phyloP scores from a whole-genome alignment of 2,888 invertebrate genomes.

The Drosophila quasianomalipes region DNA sequence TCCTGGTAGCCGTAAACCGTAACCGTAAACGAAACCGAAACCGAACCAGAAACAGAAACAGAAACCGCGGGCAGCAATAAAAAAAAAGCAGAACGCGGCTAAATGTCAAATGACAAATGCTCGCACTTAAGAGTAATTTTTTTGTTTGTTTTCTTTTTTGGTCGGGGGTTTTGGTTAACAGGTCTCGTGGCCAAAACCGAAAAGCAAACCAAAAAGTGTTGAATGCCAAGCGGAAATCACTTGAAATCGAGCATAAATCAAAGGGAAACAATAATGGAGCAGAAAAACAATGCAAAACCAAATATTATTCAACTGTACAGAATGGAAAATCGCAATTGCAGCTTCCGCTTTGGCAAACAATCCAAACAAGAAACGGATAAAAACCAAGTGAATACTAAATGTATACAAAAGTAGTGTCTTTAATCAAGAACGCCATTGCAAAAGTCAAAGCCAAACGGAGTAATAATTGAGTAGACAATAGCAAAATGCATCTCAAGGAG shows the following conservation, averaged over 20 bases:
- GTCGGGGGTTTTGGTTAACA: conserved; percentile 25
- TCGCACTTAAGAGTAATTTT: conserved; percentile 50
- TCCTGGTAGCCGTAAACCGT: conserved; percentile 5
- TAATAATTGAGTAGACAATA: conserved; percentile 61
- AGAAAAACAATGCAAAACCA: conserved; percentile 30
- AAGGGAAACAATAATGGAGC: conserved; percentile 73
- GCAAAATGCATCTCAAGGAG: conserved; percentile 44
- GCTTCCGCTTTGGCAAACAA: conserved; percentile 39
- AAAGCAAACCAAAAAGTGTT: conserved; percentile 72
- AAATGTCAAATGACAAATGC: conserved; percentile 69
- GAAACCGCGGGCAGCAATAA: conserved; percentile 33
- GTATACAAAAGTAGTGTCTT: conserved; percentile 28
- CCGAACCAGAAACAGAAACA: conserved; percentile 40
- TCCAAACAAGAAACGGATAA: conserved; percentile 26
- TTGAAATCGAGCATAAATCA: conserved; percentile 79
- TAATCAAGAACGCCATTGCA: conserved; percentile 47
- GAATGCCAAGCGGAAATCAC: conserved; percentile 79
- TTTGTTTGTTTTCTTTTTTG: not conserved
- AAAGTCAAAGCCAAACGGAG: conserved; percentile 48
- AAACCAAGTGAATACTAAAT: conserved; percentile 28
- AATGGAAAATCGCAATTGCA: conserved; percentile 61
- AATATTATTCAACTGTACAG: conserved; percentile 30
- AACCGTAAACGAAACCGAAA: conserved; percentile 34
- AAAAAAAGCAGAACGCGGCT: conserved; percentile 17
- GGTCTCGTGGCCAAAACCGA: conserved; percentile 42